These are phyloP conservation scores for Pandemis corylana DNA, from an alignment of 2,888 invertebrate genomes.

Conservation along the genomic window DNA sequence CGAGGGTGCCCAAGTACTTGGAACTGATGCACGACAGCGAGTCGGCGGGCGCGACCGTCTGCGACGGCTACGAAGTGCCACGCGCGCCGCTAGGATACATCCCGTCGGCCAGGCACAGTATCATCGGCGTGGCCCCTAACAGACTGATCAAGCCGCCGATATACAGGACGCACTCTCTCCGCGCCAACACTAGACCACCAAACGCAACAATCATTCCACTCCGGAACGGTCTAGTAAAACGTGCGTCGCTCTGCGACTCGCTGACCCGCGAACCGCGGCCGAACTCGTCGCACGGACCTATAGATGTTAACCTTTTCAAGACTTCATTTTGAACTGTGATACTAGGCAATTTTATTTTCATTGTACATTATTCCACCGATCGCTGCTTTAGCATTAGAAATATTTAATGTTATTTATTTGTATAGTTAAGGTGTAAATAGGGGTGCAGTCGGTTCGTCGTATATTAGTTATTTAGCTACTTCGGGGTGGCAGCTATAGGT, in stretches of 20 bases:
- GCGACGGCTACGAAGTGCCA: constrained; percentile 88
- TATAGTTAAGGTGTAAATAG: constrained; percentile 70
- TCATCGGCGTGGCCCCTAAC: constrained; percentile 75
- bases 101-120: constrained; percentile 72
- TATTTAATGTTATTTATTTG: constrained; percentile 76
- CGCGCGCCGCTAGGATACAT: constrained; percentile 65
- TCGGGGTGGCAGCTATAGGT: constrained; percentile 48
- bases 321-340: constrained; percentile 81
- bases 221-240: constrained; percentile 67
- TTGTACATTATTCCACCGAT: constrained; percentile 74
- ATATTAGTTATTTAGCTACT: constrained; percentile 62
- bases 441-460: constrained; percentile 61
- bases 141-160: constrained; percentile 68
- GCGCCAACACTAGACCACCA: constrained; percentile 64
- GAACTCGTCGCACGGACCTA: constrained; percentile 49
- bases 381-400: constrained; percentile 55
- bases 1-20: constrained; percentile 86
- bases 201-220: constrained; percentile 78
- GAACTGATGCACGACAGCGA: constrained; percentile 87
- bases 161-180: constrained; percentile 68
- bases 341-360: constrained; percentile 59
- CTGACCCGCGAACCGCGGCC: constrained; percentile 50
- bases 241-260: constrained; percentile 72
- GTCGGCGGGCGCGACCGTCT: constrained; percentile 65
- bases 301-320: constrained; percentile 69